These are phyloP conservation scores for Pinna nobilis DNA, from an alignment of 1,140 invertebrate species.

Conservation along the genomic window DNA sequence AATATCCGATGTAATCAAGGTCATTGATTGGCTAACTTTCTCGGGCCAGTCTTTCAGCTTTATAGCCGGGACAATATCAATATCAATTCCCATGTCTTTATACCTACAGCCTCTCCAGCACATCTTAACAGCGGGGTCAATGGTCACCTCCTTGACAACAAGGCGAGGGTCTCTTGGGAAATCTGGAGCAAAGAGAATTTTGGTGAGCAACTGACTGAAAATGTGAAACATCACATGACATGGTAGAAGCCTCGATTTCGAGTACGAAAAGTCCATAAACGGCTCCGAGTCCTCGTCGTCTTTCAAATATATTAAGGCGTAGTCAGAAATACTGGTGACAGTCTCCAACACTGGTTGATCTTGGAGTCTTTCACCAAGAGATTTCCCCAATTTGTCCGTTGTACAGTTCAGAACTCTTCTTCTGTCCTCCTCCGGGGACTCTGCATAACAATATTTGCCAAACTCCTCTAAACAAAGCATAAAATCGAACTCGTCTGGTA, in stretches of 20 bases:
- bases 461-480: slow-evolving; percentile 29
- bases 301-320: slow-evolving; percentile 10
- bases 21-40: not conserved
- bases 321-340: slow-evolving; percentile 8
- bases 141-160: slow-evolving; percentile 14
- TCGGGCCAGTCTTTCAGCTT: slow-evolving; percentile 12
- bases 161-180: slow-evolving; percentile 11
- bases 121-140: slow-evolving; percentile 12
- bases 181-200: not conserved
- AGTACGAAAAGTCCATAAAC: slow-evolving; percentile 1
- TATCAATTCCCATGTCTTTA: slow-evolving; percentile 18
- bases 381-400: not conserved
- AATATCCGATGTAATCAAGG: slow-evolving; percentile 5
- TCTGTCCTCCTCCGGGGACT: not conserved
- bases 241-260: slow-evolving; percentile 14
- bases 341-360: not conserved
- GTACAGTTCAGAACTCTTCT: not conserved
- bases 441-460: slow-evolving; percentile 9
- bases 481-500: slow-evolving; percentile 30
- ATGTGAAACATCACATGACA: slow-evolving; percentile 23
- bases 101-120: slow-evolving; percentile 11
- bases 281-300: not conserved
- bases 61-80: slow-evolving; percentile 30
- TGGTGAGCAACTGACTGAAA: slow-evolving; percentile 4
- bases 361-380: not conserved